These are phyloP conservation scores for Troides aeacus DNA, from an alignment of 2,888 invertebrate species.

Conservation along the genomic window DNA sequence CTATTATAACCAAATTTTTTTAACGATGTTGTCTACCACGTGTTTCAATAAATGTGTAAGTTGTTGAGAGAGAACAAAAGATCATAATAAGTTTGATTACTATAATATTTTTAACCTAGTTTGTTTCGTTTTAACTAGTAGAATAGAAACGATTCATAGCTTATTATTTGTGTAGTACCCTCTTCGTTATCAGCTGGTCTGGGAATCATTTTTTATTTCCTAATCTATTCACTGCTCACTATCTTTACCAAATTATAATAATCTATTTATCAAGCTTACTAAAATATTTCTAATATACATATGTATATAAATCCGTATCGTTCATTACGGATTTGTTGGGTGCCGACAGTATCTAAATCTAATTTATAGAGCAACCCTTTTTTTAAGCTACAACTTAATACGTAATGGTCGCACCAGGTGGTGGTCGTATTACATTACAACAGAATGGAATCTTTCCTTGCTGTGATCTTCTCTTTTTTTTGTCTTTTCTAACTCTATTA, in stretches of 20 bases:
- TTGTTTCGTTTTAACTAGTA: too few species aligned
- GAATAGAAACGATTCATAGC: too few species aligned
- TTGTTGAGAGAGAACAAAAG: too few species aligned
- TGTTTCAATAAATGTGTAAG: too few species aligned
- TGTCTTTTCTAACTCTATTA: conserved; percentile 8
- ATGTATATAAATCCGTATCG: neutral
- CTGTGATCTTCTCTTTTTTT: conserved; percentile 24
- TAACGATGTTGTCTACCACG: too few species aligned
- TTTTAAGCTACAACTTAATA: conserved; percentile 51
- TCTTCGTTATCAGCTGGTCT: too few species aligned
- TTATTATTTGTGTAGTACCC: too few species aligned
- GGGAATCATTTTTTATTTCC: neutral
- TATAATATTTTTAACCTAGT: too few species aligned
- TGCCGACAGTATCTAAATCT: conserved; percentile 52
- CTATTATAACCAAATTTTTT: too few species aligned
- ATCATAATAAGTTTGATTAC: too few species aligned
- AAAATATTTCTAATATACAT: neutral
- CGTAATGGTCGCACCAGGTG: conserved; percentile 55
- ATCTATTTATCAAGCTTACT: neutral
- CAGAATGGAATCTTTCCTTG: conserved; percentile 34
- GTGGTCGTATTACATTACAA: conserved; percentile 62
- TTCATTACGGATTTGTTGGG: conserved; percentile 31
- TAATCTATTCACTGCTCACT: neutral
- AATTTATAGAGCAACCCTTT: conserved; percentile 56
- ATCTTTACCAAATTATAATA: neutral